These are phyloP conservation scores for Lepidonotus clava DNA, from an alignment of 2,888 invertebrate genomes.

Conservation along the genomic window DNA sequence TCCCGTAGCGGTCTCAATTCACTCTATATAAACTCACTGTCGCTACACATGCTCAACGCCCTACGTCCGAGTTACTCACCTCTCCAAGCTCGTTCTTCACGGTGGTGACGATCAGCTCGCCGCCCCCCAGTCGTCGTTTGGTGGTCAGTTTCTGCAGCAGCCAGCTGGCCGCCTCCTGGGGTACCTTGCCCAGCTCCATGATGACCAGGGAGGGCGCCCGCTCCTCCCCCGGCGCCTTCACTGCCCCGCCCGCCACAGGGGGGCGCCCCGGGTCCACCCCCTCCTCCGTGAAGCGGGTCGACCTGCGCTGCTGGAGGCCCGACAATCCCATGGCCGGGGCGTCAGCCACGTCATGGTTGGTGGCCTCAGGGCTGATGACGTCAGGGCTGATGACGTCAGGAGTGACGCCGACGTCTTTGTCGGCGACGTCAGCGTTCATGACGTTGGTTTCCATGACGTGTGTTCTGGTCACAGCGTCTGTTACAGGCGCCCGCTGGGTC, in stretches of 20 bases:
- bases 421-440: not conserved
- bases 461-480: not conserved
- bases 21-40: too few species aligned
- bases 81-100: conserved; percentile 55
- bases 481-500: too few species aligned
- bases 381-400: not conserved
- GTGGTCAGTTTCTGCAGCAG: conserved; percentile 72
- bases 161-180: conserved; percentile 75
- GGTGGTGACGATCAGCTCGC: conserved; percentile 70
- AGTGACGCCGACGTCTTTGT: not conserved
- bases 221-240: conserved; percentile 63
- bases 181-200: conserved; percentile 71
- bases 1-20: too few species aligned
- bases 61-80: not conserved
- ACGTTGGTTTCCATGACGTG: not conserved
- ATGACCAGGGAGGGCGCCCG: conserved; percentile 71
- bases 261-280: not conserved
- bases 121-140: conserved; percentile 69
- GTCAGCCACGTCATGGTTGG: not conserved
- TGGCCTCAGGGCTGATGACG: not conserved
- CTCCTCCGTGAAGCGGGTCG: not conserved
- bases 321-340: not conserved
- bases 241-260: not conserved
- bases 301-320: not conserved
- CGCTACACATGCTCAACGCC: too few species aligned